A percentile compares a stretch with the other conserved stretches of the same genome.
phyloP scores from a whole-genome alignment of 2,888 invertebrate species.

The Dastarcus helophoroides region DNA sequence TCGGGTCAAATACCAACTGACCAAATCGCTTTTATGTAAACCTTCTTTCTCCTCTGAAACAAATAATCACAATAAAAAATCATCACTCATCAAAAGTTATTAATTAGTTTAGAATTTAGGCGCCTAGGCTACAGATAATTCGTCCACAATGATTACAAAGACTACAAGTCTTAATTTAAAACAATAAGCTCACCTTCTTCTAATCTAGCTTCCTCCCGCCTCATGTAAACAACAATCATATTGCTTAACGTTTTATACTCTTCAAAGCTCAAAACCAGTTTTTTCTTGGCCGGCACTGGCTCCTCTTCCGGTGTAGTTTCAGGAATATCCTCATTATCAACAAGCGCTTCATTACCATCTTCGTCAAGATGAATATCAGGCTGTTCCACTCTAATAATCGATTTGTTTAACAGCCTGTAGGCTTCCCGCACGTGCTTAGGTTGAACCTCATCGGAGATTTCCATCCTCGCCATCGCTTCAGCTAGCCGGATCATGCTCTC shows the following conservation, averaged over 20 bases:
- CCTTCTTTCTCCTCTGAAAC: slow-evolving; percentile 43
- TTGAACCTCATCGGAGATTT: slow-evolving; percentile 83
- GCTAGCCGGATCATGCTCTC: slow-evolving; percentile 93
- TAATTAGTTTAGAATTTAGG: neutral
- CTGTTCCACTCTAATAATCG: slow-evolving; percentile 94
- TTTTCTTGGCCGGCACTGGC: slow-evolving; percentile 47
- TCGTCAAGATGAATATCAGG: slow-evolving; percentile 88
- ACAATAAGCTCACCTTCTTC: slow-evolving; percentile 43
- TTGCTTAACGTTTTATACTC: slow-evolving; percentile 89
- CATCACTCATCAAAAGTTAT: neutral
- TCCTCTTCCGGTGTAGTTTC: slow-evolving; percentile 36
- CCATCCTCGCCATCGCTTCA: slow-evolving; percentile 93
- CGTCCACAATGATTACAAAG: too few relatives aligned
- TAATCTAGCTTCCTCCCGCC: slow-evolving; percentile 64
- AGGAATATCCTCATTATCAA: slow-evolving; percentile 31
- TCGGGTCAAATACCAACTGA: slow-evolving; percentile 89
- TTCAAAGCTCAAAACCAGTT: slow-evolving; percentile 75
- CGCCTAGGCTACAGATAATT: too few relatives aligned
- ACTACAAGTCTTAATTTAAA: too few relatives aligned
- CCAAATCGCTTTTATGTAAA: slow-evolving; percentile 65
- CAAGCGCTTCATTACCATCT: slow-evolving; percentile 39
- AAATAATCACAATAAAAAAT: slow-evolving; percentile 2
- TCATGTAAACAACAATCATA: slow-evolving; percentile 81
- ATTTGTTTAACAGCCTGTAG: slow-evolving; percentile 78
- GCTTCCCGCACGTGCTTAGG: slow-evolving; percentile 87